phyloP scores from a whole-genome alignment of 2,113 vertebrate species.

The Microtus ochrogaster region DNA sequence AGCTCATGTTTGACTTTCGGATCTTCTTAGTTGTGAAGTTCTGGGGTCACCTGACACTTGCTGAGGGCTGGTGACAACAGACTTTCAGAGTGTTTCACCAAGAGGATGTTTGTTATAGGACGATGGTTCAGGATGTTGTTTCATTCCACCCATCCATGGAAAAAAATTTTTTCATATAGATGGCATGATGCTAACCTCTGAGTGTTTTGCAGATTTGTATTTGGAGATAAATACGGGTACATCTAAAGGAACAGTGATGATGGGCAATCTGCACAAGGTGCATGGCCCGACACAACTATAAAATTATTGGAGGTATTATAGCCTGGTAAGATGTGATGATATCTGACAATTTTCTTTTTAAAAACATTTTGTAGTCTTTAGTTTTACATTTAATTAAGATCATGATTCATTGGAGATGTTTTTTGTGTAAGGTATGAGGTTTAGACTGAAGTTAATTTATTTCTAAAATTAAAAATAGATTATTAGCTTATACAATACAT shows the following conservation, averaged over 20 bases:
- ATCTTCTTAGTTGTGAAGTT: neutral
- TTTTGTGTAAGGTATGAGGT: constrained; percentile 25
- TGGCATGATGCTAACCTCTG: neutral
- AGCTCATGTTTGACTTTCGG: neutral
- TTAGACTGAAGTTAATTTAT: constrained; percentile 18
- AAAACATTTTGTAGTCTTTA: neutral
- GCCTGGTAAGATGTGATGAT: neutral
- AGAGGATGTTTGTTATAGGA: neutral
- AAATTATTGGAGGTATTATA: neutral
- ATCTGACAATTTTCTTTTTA: neutral
- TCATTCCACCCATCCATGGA: neutral
- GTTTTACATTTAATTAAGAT: constrained; percentile 35
- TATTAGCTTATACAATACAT: neutral
- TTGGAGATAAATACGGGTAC: neutral
- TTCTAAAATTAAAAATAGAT: neutral
- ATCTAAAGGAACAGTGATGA: neutral
- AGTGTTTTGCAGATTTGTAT: neutral
- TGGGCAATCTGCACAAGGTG: neutral
- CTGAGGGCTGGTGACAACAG: neutral
- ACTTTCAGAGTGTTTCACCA: neutral
- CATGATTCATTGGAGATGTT: neutral
- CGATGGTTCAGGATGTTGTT: neutral
- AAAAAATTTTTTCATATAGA: neutral
- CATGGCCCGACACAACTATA: neutral
- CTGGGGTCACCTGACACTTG: neutral